These are phyloP conservation scores for Nyctereutes procyonoides DNA, from an alignment of 2,113 vertebrate genomes.

Conservation along the genomic window DNA sequence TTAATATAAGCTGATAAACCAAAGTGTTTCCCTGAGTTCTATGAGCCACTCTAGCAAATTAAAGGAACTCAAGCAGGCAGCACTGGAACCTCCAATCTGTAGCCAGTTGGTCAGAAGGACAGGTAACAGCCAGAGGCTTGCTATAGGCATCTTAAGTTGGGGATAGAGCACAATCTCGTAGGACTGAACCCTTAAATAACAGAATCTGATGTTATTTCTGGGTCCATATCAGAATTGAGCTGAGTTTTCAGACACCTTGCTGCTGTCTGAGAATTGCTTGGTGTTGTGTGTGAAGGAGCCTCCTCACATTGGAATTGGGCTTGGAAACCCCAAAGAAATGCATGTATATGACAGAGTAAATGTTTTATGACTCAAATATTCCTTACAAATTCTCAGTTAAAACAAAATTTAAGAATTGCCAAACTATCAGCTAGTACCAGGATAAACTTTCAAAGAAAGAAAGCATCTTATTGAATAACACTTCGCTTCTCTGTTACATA, in stretches of 20 bases:
- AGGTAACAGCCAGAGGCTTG: neutral
- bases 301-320: neutral
- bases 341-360: neutral
- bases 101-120: neutral
- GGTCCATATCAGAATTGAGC: neutral
- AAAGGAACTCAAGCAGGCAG: neutral
- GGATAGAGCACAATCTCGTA: neutral
- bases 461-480: neutral
- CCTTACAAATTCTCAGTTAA: neutral
- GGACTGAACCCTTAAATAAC: neutral
- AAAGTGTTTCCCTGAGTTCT: neutral
- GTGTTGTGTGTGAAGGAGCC: neutral
- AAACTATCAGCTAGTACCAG: neutral
- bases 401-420: neutral
- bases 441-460: neutral
- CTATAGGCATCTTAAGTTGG: neutral
- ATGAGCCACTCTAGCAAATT: neutral
- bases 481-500: neutral
- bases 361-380: neutral
- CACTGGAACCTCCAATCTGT: neutral
- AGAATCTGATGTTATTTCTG: neutral
- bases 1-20: neutral
- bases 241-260: neutral
- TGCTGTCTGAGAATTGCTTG: neutral
- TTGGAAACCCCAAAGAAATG: neutral